phyloP scores from a whole-genome alignment of 2,113 vertebrate genomes.

The Coregonus clupeaformis region DNA sequence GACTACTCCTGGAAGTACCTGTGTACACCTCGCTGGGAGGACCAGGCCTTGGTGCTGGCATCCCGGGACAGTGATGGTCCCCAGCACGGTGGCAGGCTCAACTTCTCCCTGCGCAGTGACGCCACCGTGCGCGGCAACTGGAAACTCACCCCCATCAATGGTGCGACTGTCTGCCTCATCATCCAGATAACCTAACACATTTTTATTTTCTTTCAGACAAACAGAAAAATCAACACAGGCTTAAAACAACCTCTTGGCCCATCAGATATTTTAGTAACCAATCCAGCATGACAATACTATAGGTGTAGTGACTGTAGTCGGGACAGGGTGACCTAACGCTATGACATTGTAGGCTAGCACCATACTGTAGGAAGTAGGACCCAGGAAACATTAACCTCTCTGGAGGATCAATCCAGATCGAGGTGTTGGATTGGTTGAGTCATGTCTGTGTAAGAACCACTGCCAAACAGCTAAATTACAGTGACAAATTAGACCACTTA shows the following conservation, averaged over 20 bases:
- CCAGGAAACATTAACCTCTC: not conserved
- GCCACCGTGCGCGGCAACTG: constrained; percentile 76
- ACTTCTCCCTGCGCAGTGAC: constrained; percentile 78
- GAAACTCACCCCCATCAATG: constrained; percentile 80
- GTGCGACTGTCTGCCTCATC: constrained; percentile 56
- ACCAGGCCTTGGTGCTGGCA: constrained; percentile 76
- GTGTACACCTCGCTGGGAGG: constrained; percentile 80
- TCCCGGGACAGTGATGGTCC: constrained; percentile 71
- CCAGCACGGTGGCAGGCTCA: constrained; percentile 70
- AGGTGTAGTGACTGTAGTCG: too few species aligned
- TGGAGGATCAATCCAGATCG: not conserved
- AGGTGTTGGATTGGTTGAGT: not conserved
- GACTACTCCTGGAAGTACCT: constrained; percentile 80
- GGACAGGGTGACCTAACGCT: not conserved
- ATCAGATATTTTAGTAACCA: too few species aligned
- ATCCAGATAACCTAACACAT: too few species aligned
- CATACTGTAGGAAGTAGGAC: not conserved
- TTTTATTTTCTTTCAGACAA: too few species aligned
- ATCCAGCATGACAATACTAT: too few species aligned
- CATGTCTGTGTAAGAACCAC: not conserved
- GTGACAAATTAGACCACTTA: not conserved
- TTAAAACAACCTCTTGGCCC: too few species aligned
- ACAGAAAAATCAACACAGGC: too few species aligned
- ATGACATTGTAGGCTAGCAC: not conserved
- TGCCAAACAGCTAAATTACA: not conserved